Base-by-base conservation (phyloP, 2,113 vertebrate species). In the Cyrtonyx montezumae region DNA sequence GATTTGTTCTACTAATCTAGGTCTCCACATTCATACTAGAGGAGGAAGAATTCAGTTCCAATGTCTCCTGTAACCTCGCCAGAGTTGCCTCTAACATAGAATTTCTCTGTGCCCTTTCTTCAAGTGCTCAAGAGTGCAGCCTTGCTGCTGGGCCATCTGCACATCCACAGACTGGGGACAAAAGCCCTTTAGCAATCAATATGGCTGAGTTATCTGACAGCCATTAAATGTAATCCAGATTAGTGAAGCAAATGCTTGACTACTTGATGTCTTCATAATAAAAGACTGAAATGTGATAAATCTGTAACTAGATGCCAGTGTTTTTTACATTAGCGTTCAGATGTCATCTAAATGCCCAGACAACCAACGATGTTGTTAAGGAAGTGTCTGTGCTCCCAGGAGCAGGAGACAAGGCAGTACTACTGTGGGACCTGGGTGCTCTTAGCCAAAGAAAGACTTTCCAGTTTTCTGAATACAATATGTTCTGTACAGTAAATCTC, bases 181-280 rank as follows among this genome's bases (percentile, higher is more conserved):
- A 37, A 73, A 91, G 62, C n/a, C 49, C 46, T 12, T 4, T 21
- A 53, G 30, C 66, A 88, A 55, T 84, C 88, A 21, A 32, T 48
- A 8, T 21, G 61, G 23, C 0, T 2, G 51, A n/a, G 96, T 89
- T 91, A 96, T 92, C 61, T 8, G 94, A 95, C 96, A 95, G 71
- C 93, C 96, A 93, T 95, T 87, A 96, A 96, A 96, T 94, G 79
- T 34, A 91, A 68, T 83, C 95, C 95, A 95, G 92, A 91, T 96
- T 92, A 96, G 84, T 68, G 74, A 42, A 87, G 81, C 56, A 91
- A 91, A 89, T 91, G 91, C 63, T 94, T 93, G 79, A 73, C 78
- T 89, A 30, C 80, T 91, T 65, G 92, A 59, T 81, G 91, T 86
- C 73, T 93, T 71, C 6, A 40, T 78, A 83, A 78, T 85, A 84